These are phyloP conservation scores for Rhyacophila brunnea DNA, from an alignment of 1,140 invertebrate genomes.

Conservation along the genomic window DNA sequence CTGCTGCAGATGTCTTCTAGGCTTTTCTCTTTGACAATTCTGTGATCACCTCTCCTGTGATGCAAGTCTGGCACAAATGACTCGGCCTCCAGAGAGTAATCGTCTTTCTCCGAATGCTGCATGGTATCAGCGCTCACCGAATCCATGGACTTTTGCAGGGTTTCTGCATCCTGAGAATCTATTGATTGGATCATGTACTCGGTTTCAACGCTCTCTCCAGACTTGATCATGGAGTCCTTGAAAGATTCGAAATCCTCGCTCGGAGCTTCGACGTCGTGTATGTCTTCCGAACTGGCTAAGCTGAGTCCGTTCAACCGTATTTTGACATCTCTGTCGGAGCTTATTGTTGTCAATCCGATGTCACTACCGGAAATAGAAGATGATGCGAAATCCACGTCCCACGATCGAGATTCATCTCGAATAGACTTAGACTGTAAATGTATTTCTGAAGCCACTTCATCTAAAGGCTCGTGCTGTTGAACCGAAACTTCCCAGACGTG, in stretches of 20 bases:
- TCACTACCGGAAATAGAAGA: constrained; percentile 28
- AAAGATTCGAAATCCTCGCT: constrained; percentile 43
- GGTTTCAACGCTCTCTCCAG: constrained; percentile 55
- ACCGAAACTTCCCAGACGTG: constrained; percentile 65
- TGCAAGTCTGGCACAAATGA: constrained; percentile 51
- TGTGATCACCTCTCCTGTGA: constrained; percentile 48
- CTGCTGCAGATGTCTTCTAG: constrained; percentile 60
- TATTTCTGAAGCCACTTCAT: constrained; percentile 41
- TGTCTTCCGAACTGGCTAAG: constrained; percentile 35
- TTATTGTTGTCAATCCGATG: constrained; percentile 22
- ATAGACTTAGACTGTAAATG: constrained; percentile 36
- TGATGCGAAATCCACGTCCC: constrained; percentile 39
- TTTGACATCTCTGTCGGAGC: constrained; percentile 28
- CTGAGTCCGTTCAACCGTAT: constrained; percentile 27
- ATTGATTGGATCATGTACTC: constrained; percentile 54
- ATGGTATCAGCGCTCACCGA: constrained; percentile 53
- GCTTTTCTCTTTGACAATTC: constrained; percentile 53
- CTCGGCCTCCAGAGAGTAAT: constrained; percentile 51
- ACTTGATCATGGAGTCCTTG: constrained; percentile 57
- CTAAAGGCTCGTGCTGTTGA: constrained; percentile 51
- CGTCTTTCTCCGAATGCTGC: constrained; percentile 47
- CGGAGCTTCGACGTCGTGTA: constrained; percentile 44
- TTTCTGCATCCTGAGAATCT: constrained; percentile 53
- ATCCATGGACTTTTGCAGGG: constrained; percentile 53
- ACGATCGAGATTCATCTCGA: constrained; percentile 38